A percentile compares a stretch with the other conserved stretches of the same genome.
phyloP scores from a whole-genome alignment of 2,113 vertebrate genomes.

The Phyllostomus hastatus region DNA sequence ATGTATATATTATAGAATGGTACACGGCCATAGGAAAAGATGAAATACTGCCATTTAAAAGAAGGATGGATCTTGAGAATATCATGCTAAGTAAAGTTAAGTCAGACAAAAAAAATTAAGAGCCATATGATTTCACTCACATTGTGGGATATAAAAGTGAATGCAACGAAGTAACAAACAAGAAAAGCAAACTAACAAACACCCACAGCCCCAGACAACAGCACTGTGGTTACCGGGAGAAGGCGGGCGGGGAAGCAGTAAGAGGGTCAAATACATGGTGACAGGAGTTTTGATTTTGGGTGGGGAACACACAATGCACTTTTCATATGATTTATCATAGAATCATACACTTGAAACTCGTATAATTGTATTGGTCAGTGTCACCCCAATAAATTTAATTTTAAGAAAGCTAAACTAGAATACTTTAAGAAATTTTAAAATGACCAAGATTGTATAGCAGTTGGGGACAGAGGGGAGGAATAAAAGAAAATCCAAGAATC shows the following conservation, averaged over 20 bases:
- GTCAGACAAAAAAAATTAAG: no score
- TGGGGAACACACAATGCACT: not conserved
- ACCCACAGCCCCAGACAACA: not conserved
- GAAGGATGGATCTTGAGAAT: not conserved
- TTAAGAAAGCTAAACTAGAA: not conserved
- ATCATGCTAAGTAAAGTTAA: no score
- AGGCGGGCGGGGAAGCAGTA: not conserved
- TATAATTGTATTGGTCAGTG: not conserved
- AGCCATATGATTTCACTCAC: no score
- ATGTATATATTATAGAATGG: accelerated
- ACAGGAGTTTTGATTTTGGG: not conserved
- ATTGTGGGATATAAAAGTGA: no score
- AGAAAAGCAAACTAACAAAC: not conserved
- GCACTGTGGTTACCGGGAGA: not conserved
- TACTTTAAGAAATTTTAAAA: not conserved
- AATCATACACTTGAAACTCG: not conserved
- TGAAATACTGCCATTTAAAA: not conserved
- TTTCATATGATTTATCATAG: not conserved
- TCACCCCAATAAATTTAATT: not conserved
- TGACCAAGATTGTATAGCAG: not conserved
- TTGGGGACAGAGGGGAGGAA: not conserved
- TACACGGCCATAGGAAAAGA: not conserved
- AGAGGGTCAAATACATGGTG: no score
- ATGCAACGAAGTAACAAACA: not conserved
- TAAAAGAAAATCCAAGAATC: not conserved